Evolutionary conservation across 2,888 invertebrate species (phyloP), one percentile per base, ranked within the genome.

Genomic region (Ophonus ardosiacus): DNA sequence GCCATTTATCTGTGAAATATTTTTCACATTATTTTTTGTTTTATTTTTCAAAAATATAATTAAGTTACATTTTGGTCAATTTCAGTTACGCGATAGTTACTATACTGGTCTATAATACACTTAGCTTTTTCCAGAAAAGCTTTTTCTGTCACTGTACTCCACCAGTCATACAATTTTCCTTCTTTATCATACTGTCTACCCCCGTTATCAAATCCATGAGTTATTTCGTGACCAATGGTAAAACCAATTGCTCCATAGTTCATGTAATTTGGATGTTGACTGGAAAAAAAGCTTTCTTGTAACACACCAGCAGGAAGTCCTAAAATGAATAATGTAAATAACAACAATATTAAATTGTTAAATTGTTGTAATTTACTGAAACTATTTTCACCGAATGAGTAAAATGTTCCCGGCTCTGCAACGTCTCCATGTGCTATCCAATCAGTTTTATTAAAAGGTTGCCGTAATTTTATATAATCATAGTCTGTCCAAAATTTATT

Each of bases 221-320:
- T 97, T 80, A 98, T 97, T 92, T 98, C 98, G 90, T 98, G 98
- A 0, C 97, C 97, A 88, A 97, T 97, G 3, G 97, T 96, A n/a
- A n/a, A n/a, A n/a, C n/a, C n/a, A n/a, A n/a, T n/a, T n/a, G n/a
- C n/a, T n/a, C n/a, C n/a, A n/a, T 96, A 98, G 91, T 98, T 98
- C 96, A 98, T 96, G 90, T 97, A 98, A 87, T 95, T 95, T 0
- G 98, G 98, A 21, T 98, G 95, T 68, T 96, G 95, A 81, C 96
- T 96, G 84, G 95, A 96, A 92, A 98, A 98, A 94, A 98, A 98
- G 0, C 96, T 95, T 0, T 97, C 98, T 93, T 98, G 98, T 0
- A 98, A 93, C 86, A 98, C 98, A 86, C 98, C 98, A 87, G 98
- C 98, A 0, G 98, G 98, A 91, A 98, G 97, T 92, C 97, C 98